Conservation (phyloP, 2,113 vertebrate genomes). For the Monopterus albus region DNA sequence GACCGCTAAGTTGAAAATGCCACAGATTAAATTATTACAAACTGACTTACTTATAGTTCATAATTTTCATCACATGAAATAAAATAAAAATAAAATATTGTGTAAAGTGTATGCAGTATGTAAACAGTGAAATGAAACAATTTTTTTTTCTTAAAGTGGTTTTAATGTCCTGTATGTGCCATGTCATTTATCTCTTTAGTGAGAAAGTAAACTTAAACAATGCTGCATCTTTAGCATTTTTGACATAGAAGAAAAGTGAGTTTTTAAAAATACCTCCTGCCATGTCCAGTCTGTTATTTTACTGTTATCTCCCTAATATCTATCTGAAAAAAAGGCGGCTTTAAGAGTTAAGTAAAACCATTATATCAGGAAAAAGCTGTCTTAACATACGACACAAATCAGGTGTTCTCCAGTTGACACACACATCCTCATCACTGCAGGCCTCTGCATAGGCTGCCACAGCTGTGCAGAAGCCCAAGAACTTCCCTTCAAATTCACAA, state of each 20-base stretch:
- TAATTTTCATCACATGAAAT: too few species aligned
- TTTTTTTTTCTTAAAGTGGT: too few species aligned
- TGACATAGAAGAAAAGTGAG: too few species aligned
- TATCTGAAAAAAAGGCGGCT: background rate
- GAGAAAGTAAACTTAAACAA: background rate
- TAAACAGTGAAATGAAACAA: too few species aligned
- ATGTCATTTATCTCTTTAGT: background rate
- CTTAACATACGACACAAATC: conserved; percentile 87
- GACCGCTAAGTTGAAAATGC: conserved; percentile 75
- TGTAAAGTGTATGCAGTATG: too few species aligned
- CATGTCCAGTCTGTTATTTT: too few species aligned
- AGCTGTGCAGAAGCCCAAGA: conserved; percentile 87
- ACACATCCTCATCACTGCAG: conserved; percentile 81
- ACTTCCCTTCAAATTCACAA: conserved; percentile 88
- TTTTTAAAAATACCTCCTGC: too few species aligned
- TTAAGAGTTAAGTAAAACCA: background rate
- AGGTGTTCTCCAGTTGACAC: conserved; percentile 86
- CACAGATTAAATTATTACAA: background rate
- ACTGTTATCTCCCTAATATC: too few species aligned
- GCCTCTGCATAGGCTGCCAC: conserved; percentile 87
- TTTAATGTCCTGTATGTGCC: too few species aligned
- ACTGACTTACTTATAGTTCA: too few species aligned
- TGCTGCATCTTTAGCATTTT: too few species aligned
- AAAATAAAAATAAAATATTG: too few species aligned
- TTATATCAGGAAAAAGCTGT: background rate